Base-by-base conservation (phyloP, 2,113 vertebrate genomes). In the Rafetus swinhoei region DNA sequence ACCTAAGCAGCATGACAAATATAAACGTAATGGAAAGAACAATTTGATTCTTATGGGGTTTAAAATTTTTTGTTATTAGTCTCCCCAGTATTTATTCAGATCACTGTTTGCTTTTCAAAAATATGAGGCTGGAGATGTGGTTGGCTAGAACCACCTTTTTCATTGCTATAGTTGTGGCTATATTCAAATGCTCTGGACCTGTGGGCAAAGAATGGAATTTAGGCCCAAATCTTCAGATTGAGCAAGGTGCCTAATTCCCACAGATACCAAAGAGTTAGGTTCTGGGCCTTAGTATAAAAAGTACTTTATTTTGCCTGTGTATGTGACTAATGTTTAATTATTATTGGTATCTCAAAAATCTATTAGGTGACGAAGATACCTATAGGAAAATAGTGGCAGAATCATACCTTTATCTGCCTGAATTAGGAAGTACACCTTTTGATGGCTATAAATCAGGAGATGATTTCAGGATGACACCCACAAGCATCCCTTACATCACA, bases 371-470 rank as follows among this genome's bases (percentile, higher is more conserved):
- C 18, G 39, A 76, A 65, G n/a, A 19, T 12, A 87, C 39, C 54
- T 24, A 69, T 2, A 90, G 77, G 16, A 45, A 85, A 77, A 92
- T 57, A 81, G 59, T 10, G 50, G 50, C 39, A 86, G 25, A 74
- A 74, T 60, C 60, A 54, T 92, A 91, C 79, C 79, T 65, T 83
- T 57, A 86, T 77, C 54, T 52, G 15, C 62, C 53, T 87, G 39
- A 90, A 57, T 32, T 76, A 84, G 84, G 24, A 60, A 90, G 7
- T 39, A 54, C 18, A 80, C 29, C n/a, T 24, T 85, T 81, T 2
- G 69, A 83, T 89, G 54, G 85, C 22, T 85, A 35, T 52, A 56
- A 55, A 24, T 93, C 93, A 88, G 85, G 65, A 77, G 86, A 89
- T 59, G 79, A 88, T 22, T 69, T 85, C 72, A 81, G 87, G 50